These are phyloP conservation scores for Oeneis ivallda DNA, from an alignment of 2,888 invertebrate genomes.

Conservation along the genomic window DNA sequence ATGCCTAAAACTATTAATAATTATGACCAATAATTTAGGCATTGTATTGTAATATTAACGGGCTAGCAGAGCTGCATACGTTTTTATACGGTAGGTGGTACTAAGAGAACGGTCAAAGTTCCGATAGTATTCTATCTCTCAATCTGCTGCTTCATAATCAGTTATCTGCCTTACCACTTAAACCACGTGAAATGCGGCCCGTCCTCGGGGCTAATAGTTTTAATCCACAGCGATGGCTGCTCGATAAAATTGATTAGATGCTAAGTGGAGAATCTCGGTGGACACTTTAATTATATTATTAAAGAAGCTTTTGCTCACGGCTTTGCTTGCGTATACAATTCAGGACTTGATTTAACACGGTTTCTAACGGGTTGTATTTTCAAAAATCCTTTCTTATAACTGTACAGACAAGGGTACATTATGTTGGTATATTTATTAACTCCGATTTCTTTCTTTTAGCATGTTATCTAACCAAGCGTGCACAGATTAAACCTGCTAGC, in stretches of 20 bases:
- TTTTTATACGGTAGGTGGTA: background rate
- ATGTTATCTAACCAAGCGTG: no score
- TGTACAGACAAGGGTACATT: no score
- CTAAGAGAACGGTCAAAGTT: background rate
- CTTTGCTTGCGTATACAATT: background rate
- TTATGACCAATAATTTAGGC: no score
- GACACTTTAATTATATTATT: slow-evolving; percentile 18
- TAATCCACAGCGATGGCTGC: slow-evolving; percentile 26
- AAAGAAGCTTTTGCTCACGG: slow-evolving; percentile 5
- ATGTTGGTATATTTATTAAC: no score
- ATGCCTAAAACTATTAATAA: no score
- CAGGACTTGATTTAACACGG: background rate
- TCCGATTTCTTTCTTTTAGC: no score
- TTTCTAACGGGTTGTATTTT: background rate
- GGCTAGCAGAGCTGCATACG: background rate
- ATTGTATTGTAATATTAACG: background rate
- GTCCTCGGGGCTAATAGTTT: slow-evolving; percentile 31
- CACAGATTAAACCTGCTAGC: no score
- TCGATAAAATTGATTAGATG: slow-evolving; percentile 33
- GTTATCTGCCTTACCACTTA: slow-evolving; percentile 4
- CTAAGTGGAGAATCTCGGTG: slow-evolving; percentile 18
- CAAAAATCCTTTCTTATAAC: no score
- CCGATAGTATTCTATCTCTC: background rate
- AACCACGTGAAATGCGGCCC: slow-evolving; percentile 15
- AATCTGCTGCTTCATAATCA: slow-evolving; percentile 8